These are phyloP conservation scores for Drosophila diplacantha DNA, from an alignment of 2,888 invertebrate genomes.

Conservation along the genomic window DNA sequence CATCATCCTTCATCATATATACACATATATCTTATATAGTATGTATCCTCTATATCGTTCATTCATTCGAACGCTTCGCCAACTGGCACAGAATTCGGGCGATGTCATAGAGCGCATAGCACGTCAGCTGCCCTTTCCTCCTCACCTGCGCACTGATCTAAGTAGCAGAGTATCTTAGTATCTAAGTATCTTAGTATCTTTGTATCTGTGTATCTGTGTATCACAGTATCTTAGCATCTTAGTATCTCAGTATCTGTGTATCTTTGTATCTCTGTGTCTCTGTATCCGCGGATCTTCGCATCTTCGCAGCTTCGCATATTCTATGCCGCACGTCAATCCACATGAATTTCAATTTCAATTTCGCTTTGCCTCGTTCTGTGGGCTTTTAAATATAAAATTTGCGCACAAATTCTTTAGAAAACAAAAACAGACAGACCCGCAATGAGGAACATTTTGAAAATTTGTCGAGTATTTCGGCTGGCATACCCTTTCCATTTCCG, in stretches of 20 bases:
- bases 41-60: neutral
- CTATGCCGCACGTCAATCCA: slow-evolving; percentile 7
- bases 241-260: neutral
- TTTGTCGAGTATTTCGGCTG: slow-evolving; percentile 18
- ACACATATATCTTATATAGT: neutral
- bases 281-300: neutral
- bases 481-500: neutral
- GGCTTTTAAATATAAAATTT: slow-evolving; percentile 48
- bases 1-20: slow-evolving; percentile 1
- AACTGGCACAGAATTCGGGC: slow-evolving; percentile 10
- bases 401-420: slow-evolving; percentile 26
- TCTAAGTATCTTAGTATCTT: neutral
- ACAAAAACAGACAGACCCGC: slow-evolving; percentile 19
- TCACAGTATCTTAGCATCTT: neutral
- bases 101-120: slow-evolving; percentile 23
- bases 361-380: slow-evolving; percentile 11
- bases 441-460: slow-evolving; percentile 22
- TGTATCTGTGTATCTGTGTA: neutral
- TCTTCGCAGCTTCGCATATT: slow-evolving; percentile 10
- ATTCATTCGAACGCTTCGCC: slow-evolving; percentile 20
- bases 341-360: slow-evolving; percentile 5
- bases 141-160: neutral
- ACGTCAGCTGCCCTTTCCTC: slow-evolving; percentile 13
- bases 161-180: neutral
- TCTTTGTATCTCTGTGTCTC: neutral